Evolutionary conservation across 2,797 vertebrate species (phyloP).

Genomic region (Leptodactylus fallax): DNA sequence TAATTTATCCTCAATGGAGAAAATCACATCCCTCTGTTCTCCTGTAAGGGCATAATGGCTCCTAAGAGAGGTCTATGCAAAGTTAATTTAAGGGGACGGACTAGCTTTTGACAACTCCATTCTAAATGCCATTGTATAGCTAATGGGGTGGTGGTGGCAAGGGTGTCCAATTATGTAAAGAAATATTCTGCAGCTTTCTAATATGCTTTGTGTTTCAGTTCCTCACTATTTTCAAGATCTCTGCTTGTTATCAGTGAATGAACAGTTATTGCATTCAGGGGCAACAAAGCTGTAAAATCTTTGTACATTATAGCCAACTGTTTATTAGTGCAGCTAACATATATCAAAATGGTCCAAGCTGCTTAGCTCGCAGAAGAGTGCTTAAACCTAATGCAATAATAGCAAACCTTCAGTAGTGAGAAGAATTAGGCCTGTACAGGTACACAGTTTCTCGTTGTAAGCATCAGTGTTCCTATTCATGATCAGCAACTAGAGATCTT

Average conservation of each 20-base stretch:
- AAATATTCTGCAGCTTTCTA: background rate
- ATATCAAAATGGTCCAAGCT: no score
- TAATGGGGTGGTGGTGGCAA: background rate
- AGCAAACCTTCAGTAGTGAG: no score
- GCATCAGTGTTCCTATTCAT: no score
- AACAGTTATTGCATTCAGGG: background rate
- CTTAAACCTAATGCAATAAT: no score
- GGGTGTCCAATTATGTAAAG: background rate
- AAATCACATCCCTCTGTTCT: background rate
- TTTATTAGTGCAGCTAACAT: no score
- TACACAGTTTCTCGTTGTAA: no score
- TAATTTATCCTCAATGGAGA: slow-evolving; percentile 44
- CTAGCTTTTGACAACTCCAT: background rate
- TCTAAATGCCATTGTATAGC: background rate
- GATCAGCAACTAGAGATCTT: no score
- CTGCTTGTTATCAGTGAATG: background rate
- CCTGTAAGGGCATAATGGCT: background rate
- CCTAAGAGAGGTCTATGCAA: background rate
- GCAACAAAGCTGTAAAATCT: no score
- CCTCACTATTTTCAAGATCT: background rate
- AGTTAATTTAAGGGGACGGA: background rate
- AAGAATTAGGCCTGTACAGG: no score
- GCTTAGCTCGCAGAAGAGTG: no score
- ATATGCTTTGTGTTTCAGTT: background rate
- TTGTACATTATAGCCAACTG: no score